Percentiles rank a stretch among this genome's conserved stretches.
phyloP scores from a whole-genome alignment of 2,113 vertebrate species.

The Eptatretus burgeri region DNA sequence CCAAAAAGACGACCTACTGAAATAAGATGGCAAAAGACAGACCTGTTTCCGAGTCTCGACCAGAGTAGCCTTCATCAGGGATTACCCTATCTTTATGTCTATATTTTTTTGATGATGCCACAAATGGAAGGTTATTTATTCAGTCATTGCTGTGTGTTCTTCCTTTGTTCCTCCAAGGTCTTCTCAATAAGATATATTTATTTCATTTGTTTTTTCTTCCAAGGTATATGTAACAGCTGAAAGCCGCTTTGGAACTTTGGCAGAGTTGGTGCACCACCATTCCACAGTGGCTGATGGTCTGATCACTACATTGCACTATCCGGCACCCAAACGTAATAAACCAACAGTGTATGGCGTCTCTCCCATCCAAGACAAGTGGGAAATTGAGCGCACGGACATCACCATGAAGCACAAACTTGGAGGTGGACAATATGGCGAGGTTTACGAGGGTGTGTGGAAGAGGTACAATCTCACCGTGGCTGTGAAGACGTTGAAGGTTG shows the following conservation, averaged over 20 bases:
- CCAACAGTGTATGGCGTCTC: constrained; percentile 93
- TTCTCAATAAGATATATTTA: too few relatives aligned
- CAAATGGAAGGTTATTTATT: too few relatives aligned
- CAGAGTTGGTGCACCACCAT: constrained; percentile 91
- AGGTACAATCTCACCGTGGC: constrained; percentile 91
- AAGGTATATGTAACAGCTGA: constrained; percentile 92
- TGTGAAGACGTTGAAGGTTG: constrained; percentile 83
- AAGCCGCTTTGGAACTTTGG: constrained; percentile 74
- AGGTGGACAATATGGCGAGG: constrained; percentile 88
- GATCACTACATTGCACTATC: constrained; percentile 88
- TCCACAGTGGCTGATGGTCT: constrained; percentile 85
- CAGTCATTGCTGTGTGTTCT: too few relatives aligned
- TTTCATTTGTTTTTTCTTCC: too few relatives aligned
- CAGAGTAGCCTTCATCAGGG: too few relatives aligned
- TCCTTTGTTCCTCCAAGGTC: too few relatives aligned
- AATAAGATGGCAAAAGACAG: too few relatives aligned
- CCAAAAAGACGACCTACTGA: too few relatives aligned
- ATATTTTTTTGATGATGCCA: too few relatives aligned
- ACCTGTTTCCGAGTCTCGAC: too few relatives aligned
- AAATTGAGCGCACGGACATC: constrained; percentile 97
- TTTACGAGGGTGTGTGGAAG: constrained; percentile 91
- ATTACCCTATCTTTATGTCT: too few relatives aligned
- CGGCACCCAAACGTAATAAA: constrained; percentile 95
- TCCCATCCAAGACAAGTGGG: constrained; percentile 98
- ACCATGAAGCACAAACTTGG: constrained; percentile 99